These are phyloP conservation scores for Callocephalon fimbriatum DNA, from an alignment of 2,113 vertebrate genomes.

Conservation along the genomic window DNA sequence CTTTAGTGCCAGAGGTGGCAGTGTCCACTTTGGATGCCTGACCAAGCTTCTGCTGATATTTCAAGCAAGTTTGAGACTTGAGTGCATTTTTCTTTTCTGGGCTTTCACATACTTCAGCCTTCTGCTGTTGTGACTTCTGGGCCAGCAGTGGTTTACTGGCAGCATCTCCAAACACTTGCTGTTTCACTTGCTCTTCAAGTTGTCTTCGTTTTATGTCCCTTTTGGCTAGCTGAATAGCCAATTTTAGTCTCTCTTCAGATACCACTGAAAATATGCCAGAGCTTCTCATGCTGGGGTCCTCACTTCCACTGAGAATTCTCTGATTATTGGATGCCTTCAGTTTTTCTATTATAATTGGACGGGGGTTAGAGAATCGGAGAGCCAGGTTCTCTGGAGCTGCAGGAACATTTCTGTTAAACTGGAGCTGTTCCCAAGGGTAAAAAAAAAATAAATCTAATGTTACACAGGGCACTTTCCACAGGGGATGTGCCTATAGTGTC, in stretches of 20 bases:
- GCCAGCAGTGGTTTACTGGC: neutral
- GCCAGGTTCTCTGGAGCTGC: constrained; percentile 80
- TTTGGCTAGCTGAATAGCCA: constrained; percentile 87
- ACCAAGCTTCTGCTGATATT: neutral
- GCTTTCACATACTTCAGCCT: neutral
- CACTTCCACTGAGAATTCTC: neutral
- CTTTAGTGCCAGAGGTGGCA: constrained; percentile 51
- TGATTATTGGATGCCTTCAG: constrained; percentile 52
- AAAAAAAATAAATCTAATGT: neutral
- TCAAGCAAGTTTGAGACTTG: neutral
- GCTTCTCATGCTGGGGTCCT: constrained; percentile 52
- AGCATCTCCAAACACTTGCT: constrained; percentile 15
- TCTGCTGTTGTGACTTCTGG: constrained; percentile 55
- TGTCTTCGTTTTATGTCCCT: constrained; percentile 84
- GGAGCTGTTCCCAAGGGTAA: constrained; percentile 77
- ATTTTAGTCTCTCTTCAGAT: constrained; percentile 88
- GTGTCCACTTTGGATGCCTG: constrained; percentile 43
- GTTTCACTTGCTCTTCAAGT: constrained; percentile 64
- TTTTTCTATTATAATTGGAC: constrained; percentile 90
- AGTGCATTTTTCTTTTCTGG: neutral
- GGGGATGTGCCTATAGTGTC: neutral
- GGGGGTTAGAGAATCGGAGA: constrained; percentile 76
- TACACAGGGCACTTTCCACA: neutral
- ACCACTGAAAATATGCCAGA: constrained; percentile 84
- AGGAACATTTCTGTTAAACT: constrained; percentile 84